phyloP scores from a whole-genome alignment of 2,113 vertebrate species.

The Scophthalmus maximus region DNA sequence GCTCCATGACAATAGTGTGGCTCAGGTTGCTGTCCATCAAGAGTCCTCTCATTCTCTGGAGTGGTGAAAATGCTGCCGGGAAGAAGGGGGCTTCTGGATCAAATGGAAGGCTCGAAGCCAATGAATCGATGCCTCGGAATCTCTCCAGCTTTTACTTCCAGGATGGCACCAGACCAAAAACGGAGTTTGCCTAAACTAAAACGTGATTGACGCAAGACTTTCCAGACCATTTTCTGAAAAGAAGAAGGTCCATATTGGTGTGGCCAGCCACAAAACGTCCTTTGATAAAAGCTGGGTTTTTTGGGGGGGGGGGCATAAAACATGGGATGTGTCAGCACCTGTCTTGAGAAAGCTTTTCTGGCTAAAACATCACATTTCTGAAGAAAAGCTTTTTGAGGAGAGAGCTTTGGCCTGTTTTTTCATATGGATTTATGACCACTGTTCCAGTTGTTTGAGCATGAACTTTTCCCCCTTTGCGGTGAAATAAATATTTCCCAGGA shows the following conservation, averaged over 20 bases:
- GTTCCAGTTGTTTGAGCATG: conserved; percentile 1
- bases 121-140: conserved; percentile 54
- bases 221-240: conserved; percentile 19
- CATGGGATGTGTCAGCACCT: background rate
- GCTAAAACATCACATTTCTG: background rate
- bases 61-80: conserved; percentile 22
- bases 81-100: conserved; percentile 15
- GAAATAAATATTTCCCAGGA: conserved; percentile 22
- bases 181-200: conserved; percentile 11
- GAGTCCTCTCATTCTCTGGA: conserved; percentile 34
- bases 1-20: conserved; percentile 12
- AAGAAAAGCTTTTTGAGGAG: background rate
- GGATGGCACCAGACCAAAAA: conserved; percentile 22
- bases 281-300: background rate
- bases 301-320: no score
- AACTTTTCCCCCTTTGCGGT: background rate
- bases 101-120: conserved; percentile 10
- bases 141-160: conserved; percentile 38
- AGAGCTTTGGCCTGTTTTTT: conserved; percentile 15
- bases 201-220: background rate
- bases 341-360: background rate
- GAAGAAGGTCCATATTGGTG: background rate
- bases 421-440: background rate
- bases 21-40: conserved; percentile 29
- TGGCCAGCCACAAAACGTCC: background rate